Evolutionary conservation across 2,888 invertebrate genomes (phyloP).

Genomic region (Oscheius sp.): DNA sequence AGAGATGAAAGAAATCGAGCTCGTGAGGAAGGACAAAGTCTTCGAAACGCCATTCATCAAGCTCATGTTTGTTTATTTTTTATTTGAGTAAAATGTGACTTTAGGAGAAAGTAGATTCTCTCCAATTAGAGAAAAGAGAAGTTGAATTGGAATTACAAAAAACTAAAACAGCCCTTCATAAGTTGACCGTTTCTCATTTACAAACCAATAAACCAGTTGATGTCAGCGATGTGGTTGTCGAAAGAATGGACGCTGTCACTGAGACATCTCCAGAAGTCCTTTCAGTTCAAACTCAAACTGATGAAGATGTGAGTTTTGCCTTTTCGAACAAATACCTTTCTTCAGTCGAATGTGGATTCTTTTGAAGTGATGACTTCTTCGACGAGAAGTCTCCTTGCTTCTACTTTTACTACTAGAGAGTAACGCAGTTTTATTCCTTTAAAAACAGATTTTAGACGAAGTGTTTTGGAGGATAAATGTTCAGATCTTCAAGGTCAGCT

Average conservation of each 20-base stretch:
- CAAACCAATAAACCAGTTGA: conserved; percentile 18
- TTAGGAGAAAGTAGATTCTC: conserved; percentile 9
- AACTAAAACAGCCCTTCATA: conserved; percentile 19
- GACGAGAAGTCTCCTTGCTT: neutral
- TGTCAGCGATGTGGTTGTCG: neutral
- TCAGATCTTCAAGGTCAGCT: conserved; percentile 9
- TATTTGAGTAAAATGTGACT: neutral
- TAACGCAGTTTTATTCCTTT: neutral
- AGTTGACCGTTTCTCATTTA: conserved; percentile 15
- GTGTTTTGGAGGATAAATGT: conserved; percentile 6
- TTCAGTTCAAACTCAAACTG: conserved; percentile 18
- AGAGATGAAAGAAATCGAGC: conserved; percentile 91
- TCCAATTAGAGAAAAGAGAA: conserved; percentile 18
- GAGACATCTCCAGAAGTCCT: neutral
- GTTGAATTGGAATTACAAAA: conserved; percentile 25
- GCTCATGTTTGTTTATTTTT: conserved; percentile 10
- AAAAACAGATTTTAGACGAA: neutral
- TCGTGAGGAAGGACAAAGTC: conserved; percentile 85
- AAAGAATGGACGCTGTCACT: conserved; percentile 1
- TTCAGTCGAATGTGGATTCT: conserved; percentile 7
- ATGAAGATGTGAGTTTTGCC: neutral
- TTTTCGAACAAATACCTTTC: neutral
- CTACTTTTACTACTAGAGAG: conserved; percentile 8
- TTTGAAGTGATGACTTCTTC: conserved; percentile 13
- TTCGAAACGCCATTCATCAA: conserved; percentile 82